Percentiles rank a stretch among this genome's conserved stretches.
Evolutionary conservation across 2,797 vertebrate genomes (phyloP).

Genomic region (Melopsittacus undulatus): DNA sequence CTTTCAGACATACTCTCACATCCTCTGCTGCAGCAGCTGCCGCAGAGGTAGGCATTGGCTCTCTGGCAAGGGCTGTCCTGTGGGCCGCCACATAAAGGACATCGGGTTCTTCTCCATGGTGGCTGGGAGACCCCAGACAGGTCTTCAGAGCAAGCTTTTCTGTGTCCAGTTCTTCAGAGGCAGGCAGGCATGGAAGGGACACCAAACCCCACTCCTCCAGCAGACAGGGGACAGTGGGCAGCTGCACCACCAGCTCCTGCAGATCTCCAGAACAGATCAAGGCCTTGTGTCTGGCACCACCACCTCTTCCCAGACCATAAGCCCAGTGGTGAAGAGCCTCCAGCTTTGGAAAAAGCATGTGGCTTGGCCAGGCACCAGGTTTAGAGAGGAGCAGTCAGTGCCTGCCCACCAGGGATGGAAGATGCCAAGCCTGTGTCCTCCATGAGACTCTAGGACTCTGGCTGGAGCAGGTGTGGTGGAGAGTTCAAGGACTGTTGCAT

Average conservation of each 20-base stretch:
- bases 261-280: neutral
- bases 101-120: neutral
- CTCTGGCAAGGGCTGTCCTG: neutral
- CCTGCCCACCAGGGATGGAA: rapidly evolving
- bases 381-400: neutral
- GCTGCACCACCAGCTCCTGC: neutral
- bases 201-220: neutral
- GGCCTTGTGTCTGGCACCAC: neutral
- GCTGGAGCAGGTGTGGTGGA: neutral
- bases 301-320: neutral
- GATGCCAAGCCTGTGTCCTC: neutral
- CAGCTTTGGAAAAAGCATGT: neutral
- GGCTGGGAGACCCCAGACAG: neutral
- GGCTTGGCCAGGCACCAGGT: neutral
- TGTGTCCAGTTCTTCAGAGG: neutral
- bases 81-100: neutral
- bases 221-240: neutral
- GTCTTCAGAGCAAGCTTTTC: neutral
- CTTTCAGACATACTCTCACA: neutral
- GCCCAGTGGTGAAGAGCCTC: neutral
- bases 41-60: neutral
- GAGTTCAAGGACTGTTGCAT: neutral
- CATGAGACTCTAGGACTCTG: neutral
- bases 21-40: neutral
- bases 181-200: neutral